Conservation (phyloP, 2,113 vertebrate species). For the Boulengeromyrus knoepffleri region DNA sequence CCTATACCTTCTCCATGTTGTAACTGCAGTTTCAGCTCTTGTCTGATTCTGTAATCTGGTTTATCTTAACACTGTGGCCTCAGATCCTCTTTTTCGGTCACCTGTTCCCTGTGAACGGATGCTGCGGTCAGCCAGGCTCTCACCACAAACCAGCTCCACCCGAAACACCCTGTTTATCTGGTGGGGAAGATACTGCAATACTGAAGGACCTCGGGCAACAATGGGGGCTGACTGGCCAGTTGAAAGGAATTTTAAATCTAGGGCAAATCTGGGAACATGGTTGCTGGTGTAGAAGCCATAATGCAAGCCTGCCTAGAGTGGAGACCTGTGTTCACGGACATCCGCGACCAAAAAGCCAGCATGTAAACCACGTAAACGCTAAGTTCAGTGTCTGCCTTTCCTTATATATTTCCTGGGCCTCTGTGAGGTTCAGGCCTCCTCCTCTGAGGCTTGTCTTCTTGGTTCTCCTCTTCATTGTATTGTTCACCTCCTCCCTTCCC, state of each 20-base stretch:
- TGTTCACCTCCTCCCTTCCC: background rate
- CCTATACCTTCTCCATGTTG: background rate
- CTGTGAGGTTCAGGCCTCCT: background rate
- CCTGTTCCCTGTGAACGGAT: constrained; percentile 21
- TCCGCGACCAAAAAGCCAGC: background rate
- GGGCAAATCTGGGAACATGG: background rate
- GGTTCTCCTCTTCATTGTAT: background rate
- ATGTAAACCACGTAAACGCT: background rate
- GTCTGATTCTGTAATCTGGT: background rate
- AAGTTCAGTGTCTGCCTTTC: background rate
- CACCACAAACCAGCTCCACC: constrained; percentile 10
- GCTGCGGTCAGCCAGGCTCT: constrained; percentile 1
- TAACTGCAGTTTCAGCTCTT: background rate
- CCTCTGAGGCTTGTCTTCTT: background rate
- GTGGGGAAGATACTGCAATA: background rate
- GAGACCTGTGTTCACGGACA: background rate
- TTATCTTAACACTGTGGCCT: background rate
- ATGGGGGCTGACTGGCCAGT: background rate
- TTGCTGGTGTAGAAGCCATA: background rate
- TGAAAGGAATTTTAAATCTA: background rate
- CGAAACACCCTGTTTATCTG: background rate
- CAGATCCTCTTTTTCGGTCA: constrained; percentile 17
- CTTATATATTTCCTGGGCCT: background rate
- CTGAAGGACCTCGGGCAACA: background rate
- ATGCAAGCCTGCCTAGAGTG: background rate